Base-by-base conservation (phyloP, 1,140 invertebrate genomes). In the Bombus terrestris region DNA sequence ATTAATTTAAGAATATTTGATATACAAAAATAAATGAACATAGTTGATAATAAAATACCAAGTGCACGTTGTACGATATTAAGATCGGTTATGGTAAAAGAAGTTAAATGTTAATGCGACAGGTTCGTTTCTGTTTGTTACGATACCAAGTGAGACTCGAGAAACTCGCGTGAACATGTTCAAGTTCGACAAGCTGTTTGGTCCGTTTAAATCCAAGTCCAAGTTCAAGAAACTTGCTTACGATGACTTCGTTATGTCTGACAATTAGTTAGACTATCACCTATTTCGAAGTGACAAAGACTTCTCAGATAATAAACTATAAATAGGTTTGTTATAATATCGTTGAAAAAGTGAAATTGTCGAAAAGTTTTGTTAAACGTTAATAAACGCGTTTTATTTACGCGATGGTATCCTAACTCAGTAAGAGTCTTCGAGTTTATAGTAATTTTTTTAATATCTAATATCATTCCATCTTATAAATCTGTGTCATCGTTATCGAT, bases 191-290 rank as follows among this genome's bases (percentile, higher is more conserved):
- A 53, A 78, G 77, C 72, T 93, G 73, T 25, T 53, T 47, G 73
- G 59, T 81, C 83, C 10, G 71, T 53, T 53, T 6, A 53, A 53
- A 53, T 53, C 0, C 47, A 53, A 53, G 18, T 22, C 47, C 47
- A 53, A 53, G 47, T 53, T 53, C 18, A 22, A 85, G n/a, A 82
- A 90, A 82, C 43, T 86, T n/a, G 73, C 83, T 13, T 90, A 91
- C 59, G 88, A 92, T 73, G 41, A 89, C 66, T n/a, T 92, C 47
- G 77, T 92, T 28, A 81, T 57, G 41, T 86, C 28, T 43, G 89
- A 66, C 15, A 35, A 66, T 66, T 32, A 10, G 8, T 47, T 85
- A 53, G 81, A 93, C 81, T 76, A 83, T 18, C 43, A 86, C 43
- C 47, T 85, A 28, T 57, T 92, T n/a, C 72, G 75, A 74, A 41